Conservation (phyloP, 2,888 invertebrate species). For the Geophilus truncorum region DNA sequence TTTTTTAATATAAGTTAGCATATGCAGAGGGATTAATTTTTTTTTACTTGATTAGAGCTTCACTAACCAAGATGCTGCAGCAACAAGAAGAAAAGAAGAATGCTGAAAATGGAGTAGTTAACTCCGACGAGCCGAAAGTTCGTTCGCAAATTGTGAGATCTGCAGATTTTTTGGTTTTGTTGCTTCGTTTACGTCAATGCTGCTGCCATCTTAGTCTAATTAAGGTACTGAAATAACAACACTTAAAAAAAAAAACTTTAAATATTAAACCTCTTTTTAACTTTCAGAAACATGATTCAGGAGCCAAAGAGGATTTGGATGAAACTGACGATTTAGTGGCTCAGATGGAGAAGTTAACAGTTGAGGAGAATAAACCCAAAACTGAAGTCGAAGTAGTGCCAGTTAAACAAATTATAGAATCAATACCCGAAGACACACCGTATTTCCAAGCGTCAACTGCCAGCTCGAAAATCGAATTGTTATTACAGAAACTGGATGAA, state of each 20-base stretch:
- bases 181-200: slow-evolving; percentile 79
- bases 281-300: background rate
- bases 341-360: slow-evolving; percentile 6
- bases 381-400: background rate
- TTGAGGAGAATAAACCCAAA: background rate
- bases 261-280: background rate
- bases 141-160: background rate
- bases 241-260: background rate
- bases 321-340: background rate
- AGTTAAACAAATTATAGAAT: background rate
- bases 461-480: background rate
- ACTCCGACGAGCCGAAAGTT: background rate
- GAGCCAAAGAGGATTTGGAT: background rate
- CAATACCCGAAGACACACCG: background rate
- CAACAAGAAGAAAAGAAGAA: slow-evolving; percentile 45
- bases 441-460: background rate
- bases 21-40: background rate
- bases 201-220: slow-evolving; percentile 85
- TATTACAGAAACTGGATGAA: background rate
- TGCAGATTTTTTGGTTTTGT: slow-evolving; percentile 59
- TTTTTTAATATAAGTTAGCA: too few species aligned
- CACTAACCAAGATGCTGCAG: slow-evolving; percentile 46
- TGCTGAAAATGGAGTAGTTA: background rate
- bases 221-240: slow-evolving; percentile 56
- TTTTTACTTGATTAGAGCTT: slow-evolving; percentile 41